These are phyloP conservation scores for Atethmia centrago DNA, from an alignment of 2,888 invertebrate genomes.

Conservation along the genomic window DNA sequence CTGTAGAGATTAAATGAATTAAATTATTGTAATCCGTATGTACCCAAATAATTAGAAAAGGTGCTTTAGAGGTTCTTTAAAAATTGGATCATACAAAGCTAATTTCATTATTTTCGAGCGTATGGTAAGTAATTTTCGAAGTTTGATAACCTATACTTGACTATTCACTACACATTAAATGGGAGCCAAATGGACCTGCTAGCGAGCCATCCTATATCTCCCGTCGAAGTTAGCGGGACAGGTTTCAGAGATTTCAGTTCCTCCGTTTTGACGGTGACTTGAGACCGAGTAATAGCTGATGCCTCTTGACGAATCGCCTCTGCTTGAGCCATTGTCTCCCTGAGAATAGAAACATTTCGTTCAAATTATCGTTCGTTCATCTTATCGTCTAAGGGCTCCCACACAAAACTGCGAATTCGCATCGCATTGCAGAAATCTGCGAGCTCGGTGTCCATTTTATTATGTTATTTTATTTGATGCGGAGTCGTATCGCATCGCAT, in stretches of 20 bases:
- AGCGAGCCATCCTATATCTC: slow-evolving; percentile 84
- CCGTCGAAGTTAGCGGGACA: slow-evolving; percentile 83
- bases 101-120: neutral
- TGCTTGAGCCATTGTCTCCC: slow-evolving; percentile 73
- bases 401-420: too few species aligned
- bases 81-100: too few species aligned
- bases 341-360: slow-evolving; percentile 63
- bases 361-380: too few species aligned
- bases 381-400: too few species aligned
- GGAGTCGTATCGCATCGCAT: too few species aligned
- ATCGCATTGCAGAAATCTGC: too few species aligned
- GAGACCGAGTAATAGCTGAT: slow-evolving; percentile 71
- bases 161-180: neutral
- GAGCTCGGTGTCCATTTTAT: too few species aligned
- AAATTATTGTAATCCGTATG: neutral
- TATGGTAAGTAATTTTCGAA: neutral
- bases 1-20: neutral
- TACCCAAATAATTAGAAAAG: neutral
- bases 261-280: slow-evolving; percentile 68
- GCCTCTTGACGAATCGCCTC: slow-evolving; percentile 75
- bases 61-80: neutral
- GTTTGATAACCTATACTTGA: neutral
- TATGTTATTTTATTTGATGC: neutral
- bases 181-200: slow-evolving; percentile 74
- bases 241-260: slow-evolving; percentile 80